Base-by-base conservation (phyloP, 2,888 invertebrate species). In the Baccha elongata region DNA sequence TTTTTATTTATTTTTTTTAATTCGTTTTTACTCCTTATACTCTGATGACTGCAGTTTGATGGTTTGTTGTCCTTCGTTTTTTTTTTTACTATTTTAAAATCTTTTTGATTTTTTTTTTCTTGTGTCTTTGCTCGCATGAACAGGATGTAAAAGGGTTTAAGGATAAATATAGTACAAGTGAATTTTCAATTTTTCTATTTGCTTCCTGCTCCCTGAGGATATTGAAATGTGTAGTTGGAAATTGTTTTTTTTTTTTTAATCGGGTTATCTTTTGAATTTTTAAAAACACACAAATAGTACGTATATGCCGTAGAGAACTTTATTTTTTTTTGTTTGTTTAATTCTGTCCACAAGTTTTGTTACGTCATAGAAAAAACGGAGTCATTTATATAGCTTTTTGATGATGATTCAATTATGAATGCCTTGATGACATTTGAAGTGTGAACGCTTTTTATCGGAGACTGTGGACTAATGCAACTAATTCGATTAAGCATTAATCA, bases 161-260 rank as follows among this genome's bases (percentile, higher is more conserved):
- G 46, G 67, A 44, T 62, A 73, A 73, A 79, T 79, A 52, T 37
- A 46, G 3, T 3, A 37, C 40, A 64, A 81, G 52, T 48, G 60
- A 76, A 42, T 72, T 78, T 83, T 73, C 83, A 83, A 78, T 83
- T 78, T 78, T 68, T 37, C 64, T 15, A 68, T 83, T 73, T 58
- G 23, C 21, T 48, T 64, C 35, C 32, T 52, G 6, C 42, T 72
- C 62, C 76, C 53, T 68, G n/a, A 42, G 72, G 83, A 68, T 50
- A 73, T 73, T 32, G 37, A 42, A 76, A 76, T 76, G 55, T 62
- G 60, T 76, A 21, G 44, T 67, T 53, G 65, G 62, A 62, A 81
- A 67, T 72, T 60, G 52, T n/a, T 19, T 53, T 35, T 53, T 11
- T 10, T 52, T 65, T 67, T 53, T 53, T 83, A 83, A 83, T 78